Conservation (phyloP, 2,113 vertebrate genomes). For the Bos indicus region DNA sequence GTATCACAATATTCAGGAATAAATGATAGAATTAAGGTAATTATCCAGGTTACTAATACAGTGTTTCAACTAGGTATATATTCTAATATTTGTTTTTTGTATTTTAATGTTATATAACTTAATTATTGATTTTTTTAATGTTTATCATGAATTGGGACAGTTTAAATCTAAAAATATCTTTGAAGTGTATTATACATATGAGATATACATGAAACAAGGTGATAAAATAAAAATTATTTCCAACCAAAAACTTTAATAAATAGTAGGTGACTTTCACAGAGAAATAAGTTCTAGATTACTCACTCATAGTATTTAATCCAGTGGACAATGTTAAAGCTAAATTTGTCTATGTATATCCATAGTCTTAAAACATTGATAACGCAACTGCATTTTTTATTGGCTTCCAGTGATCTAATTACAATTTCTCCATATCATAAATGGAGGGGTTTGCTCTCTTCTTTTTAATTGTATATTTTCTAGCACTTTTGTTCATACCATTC, state of each 20-base stretch:
- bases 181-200: not conserved
- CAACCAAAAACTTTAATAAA: not conserved
- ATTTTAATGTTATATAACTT: not conserved
- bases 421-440: not conserved
- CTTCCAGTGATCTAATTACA: not conserved
- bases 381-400: not conserved
- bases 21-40: not conserved
- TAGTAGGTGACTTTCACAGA: not conserved
- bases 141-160: not conserved
- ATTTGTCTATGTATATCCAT: not conserved
- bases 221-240: not conserved
- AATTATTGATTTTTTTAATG: not conserved
- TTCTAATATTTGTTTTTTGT: not conserved
- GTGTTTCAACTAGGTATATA: not conserved
- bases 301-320: not conserved
- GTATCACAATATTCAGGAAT: not conserved
- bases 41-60: not conserved
- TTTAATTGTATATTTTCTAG: not conserved
- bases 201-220: not conserved
- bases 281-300: not conserved
- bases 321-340: not conserved
- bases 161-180: not conserved
- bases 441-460: not conserved
- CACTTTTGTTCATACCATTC: not conserved
- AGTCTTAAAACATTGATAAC: not conserved